Evolutionary conservation across 2,888 invertebrate species (phyloP), one percentile per base, ranked within the genome.

Genomic region (Pyrochroa serraticornis): DNA sequence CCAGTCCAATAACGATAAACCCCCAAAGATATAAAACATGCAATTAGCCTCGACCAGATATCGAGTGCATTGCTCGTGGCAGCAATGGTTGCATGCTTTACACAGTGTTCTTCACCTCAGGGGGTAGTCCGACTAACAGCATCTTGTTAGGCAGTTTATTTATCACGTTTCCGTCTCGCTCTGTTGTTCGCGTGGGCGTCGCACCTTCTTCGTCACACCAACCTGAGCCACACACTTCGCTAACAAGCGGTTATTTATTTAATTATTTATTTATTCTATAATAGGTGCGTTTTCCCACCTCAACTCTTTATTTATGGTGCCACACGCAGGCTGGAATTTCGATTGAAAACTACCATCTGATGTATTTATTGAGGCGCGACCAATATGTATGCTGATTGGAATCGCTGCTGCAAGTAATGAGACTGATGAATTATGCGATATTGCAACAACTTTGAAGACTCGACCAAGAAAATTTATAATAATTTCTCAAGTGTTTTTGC

Each of bases 201-300:
- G 38, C 35, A 32, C 13, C 46, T 34, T 64, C 63, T 51, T 59
- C 47, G 37, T 64, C 54, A 35, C 38, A 12, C 35, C 52, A 43
- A 36, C 14, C 59, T 58, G 48, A 56, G 47, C 60, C 60, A 60
- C 60, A 60, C 77, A 77, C 78, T 77, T 76, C 71, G 79, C 77
- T 79, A 79, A 79, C 79, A 79, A 79, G 79, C 77, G 72, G 77
- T 79, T 79, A 79, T 79, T 79, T 79, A 79, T 79, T 79, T 79
- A 79, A 79, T 79, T 79, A 79, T 79, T 79, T 79, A 79, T 79
- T 79, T 79, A 79, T 79, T 79, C 78, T 77, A 75, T 79, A 79
- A 79, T 79, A 79, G 78, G 77, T 79, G 78, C 77, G 77, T 79
- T 79, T 78, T 79, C 79, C 79, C 79, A 79, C 79, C 79, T 78